Evolutionary conservation across 2,797 vertebrate species (phyloP), one percentile per base, ranked within the genome.

Genomic region (Brachymystax lenok): DNA sequence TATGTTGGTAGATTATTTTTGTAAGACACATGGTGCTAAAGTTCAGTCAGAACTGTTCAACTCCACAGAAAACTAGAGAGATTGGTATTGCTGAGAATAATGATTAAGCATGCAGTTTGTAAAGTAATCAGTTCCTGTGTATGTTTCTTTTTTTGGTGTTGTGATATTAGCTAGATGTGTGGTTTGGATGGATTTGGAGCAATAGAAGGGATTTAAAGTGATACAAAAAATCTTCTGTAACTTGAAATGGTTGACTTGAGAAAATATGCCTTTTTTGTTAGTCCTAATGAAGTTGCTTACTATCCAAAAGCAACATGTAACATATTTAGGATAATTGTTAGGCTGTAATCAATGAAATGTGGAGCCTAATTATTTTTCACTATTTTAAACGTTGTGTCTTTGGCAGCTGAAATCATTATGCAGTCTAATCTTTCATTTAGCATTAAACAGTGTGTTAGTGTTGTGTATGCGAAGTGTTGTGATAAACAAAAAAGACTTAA

Each of bases 11-110:
- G 24, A 2, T 0, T 2, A 71, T 30, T 67, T 52, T 21, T 59
- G 21, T 13, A 21, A 51, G 46, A 74, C 28, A 69, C 14, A 28
- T 74, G 86, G 89, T 91, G 91, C 90, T 90, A 85, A 78, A 64
- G 67, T 51, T 79, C 74, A 73, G 75, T 80, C 77, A 79, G 84
- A 82, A 84, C 69, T 76, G n/a, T 24, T 77, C 28, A 83, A 33
- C 77, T 81, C 76, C 76, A 82, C 30, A 54, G 74, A 21, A 21
- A 79, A 82, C 84, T 83, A 75, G 69, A 81, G 70, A 46, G 10
- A 73, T 74, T 64, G 19, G 67, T 50, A 56, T 71, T 61, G 21
- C 52, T 82, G 24, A 54, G 8, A 69, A 14, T 30, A 61, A 63
- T 75, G 5, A 70, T 28, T 28, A 16, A 54, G 50, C 16, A 2